Conservation (phyloP, 2,888 invertebrate genomes). For the Catocala fraxini region DNA sequence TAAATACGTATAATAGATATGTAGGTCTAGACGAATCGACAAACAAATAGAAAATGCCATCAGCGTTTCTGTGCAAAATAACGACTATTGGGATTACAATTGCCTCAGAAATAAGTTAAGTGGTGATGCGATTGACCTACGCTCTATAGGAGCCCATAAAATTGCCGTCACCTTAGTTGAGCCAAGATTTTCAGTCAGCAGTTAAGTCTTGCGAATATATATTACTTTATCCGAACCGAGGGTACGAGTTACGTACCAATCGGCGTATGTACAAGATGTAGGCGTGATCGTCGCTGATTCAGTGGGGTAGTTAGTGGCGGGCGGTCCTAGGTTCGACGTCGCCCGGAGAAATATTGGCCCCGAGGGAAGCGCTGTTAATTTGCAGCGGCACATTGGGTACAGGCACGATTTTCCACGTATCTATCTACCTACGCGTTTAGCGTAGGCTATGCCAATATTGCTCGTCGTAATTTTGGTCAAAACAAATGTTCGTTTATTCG, state of each 20-base stretch:
- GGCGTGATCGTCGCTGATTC: constrained; percentile 87
- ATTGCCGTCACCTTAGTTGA: constrained; percentile 54
- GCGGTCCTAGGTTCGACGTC: constrained; percentile 84
- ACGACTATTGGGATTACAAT: background rate
- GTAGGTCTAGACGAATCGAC: too few relatives aligned
- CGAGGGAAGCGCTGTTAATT: constrained; percentile 84
- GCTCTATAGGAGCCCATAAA: constrained; percentile 45
- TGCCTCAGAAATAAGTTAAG: constrained; percentile 10
- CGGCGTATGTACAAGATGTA: constrained; percentile 85
- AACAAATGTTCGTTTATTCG: constrained; percentile 22
- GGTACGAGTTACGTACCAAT: constrained; percentile 81
- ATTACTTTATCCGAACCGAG: constrained; percentile 79
- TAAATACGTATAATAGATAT: too few relatives aligned
- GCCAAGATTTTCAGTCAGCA: constrained; percentile 72
- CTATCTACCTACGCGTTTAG: constrained; percentile 56
- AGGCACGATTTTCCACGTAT: constrained; percentile 80
- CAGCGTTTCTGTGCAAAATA: background rate
- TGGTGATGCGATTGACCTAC: constrained; percentile 42
- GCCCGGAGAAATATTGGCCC: constrained; percentile 84
- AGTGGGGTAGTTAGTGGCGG: constrained; percentile 86
- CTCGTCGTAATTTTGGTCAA: constrained; percentile 58
- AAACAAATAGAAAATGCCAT: too few relatives aligned
- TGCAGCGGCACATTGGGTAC: constrained; percentile 78
- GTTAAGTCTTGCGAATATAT: constrained; percentile 73
- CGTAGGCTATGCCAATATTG: constrained; percentile 60